Base-by-base conservation (phyloP, 2,113 vertebrate species). In the Brachypodius melanocephalos region DNA sequence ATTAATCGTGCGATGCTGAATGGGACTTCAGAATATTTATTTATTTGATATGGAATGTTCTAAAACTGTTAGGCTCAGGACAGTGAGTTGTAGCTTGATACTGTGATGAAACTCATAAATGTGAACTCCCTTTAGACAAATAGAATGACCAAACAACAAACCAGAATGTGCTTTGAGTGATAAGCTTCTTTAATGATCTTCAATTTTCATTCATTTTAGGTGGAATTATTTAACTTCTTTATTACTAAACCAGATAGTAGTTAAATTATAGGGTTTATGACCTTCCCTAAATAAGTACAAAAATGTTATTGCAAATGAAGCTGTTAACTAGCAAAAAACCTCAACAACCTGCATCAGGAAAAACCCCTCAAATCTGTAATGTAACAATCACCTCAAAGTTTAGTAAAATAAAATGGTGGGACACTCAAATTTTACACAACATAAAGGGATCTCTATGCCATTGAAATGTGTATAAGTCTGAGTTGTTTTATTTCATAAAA, bases 401-500 rank as follows among this genome's bases (percentile, higher is more conserved):
- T 42, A 49, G 18, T 57, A 71, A 86, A 54, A 73, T 28, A 14
- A n/a, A 36, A 72, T 34, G 13, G 29, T 55, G 61, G 18, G 59
- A 86, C 86, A 69, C 10, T 36, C 7, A 24, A 17, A 57, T 46
- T 57, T 72, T 42, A 57, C 85, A 55, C 51, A 82, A 65, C 42
- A 38, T 54, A 45, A 83, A 78, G 36, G 25, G 11, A 43, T n/a
- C 5, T 71, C 67, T 91, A 79, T 49, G 40, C 10, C 12, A 42
- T 73, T 21, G 55, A 45, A 82, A 62, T 29, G 5, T 63, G 28
- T 52, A 24, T 18, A 8, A 45, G 21, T 42, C 48, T 57, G 61
- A 85, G 28, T 40, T 52, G 17, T n/a, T n/a, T n/a, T n/a, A n/a
- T 95, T 93, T 85, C 48, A 76, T 84, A 65, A 95, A 85, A 83